A percentile compares a stretch with the other conserved stretches of the same genome.
phyloP scores from a whole-genome alignment of 2,113 vertebrate species.

The Ochotona curzoniae region DNA sequence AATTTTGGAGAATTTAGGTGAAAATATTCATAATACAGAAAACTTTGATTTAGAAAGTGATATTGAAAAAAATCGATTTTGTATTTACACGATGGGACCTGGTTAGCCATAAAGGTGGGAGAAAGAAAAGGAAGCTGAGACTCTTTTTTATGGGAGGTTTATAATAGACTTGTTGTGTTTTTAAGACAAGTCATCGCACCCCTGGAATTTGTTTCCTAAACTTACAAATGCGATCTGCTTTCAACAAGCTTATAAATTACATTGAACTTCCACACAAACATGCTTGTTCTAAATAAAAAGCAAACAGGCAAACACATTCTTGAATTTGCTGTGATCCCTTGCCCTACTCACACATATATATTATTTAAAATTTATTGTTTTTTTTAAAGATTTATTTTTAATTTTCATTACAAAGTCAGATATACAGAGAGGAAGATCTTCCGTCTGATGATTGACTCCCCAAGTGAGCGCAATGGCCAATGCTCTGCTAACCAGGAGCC shows the following conservation, averaged over 20 bases:
- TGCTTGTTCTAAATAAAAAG: neutral
- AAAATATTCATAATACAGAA: neutral
- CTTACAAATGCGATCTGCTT: neutral
- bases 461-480: too few species aligned
- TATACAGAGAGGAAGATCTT: too few species aligned
- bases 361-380: neutral
- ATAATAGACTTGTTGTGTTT: neutral
- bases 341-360: neutral
- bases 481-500: too few species aligned
- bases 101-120: neutral
- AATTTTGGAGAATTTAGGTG: slow-evolving; percentile 16
- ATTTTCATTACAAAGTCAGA: too few species aligned
- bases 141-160: neutral
- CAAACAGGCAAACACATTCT: neutral
- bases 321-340: neutral
- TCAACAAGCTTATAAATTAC: neutral
- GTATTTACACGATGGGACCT: neutral
- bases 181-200: neutral
- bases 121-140: neutral
- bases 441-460: too few species aligned
- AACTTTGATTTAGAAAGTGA: neutral
- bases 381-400: too few species aligned
- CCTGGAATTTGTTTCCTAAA: neutral
- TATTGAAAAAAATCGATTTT: neutral
- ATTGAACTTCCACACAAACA: neutral